phyloP scores from a whole-genome alignment of 2,888 invertebrate species.

The Drosophila subsilvestris region DNA sequence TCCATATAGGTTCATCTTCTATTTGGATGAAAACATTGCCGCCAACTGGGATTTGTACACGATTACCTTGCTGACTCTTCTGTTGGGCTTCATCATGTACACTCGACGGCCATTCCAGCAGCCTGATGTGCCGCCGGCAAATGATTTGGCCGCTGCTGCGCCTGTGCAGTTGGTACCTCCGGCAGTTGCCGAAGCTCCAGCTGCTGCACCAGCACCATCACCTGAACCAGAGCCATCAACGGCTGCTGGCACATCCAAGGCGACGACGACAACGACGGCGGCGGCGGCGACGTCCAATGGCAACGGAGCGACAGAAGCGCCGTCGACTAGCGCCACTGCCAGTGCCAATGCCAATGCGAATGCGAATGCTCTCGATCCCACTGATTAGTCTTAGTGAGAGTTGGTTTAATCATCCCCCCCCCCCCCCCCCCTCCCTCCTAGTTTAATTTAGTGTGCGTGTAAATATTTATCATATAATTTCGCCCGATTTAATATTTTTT shows the following conservation, averaged over 20 bases:
- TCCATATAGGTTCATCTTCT: slow-evolving; percentile 87
- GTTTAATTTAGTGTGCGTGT: slow-evolving; percentile 77
- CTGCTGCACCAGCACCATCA: slow-evolving; percentile 23
- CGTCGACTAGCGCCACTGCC: slow-evolving; percentile 50
- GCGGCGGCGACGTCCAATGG: slow-evolving; percentile 57
- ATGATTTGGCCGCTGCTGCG: slow-evolving; percentile 56
- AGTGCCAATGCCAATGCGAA: slow-evolving; percentile 60
- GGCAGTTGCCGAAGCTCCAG: slow-evolving; percentile 25
- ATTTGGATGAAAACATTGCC: slow-evolving; percentile 89
- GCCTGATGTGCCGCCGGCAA: slow-evolving; percentile 55
- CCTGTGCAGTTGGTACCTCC: slow-evolving; percentile 41
- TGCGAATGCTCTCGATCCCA: slow-evolving; percentile 67
- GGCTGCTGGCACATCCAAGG: slow-evolving; percentile 37
- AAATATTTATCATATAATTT: slow-evolving; percentile 78
- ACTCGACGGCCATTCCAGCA: slow-evolving; percentile 87
- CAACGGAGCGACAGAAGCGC: slow-evolving; percentile 36
- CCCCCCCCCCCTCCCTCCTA: slow-evolving; percentile 30
- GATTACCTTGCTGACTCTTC: slow-evolving; percentile 91
- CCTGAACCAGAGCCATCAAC: slow-evolving; percentile 32
- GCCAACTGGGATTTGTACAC: slow-evolving; percentile 98
- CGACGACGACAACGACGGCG: slow-evolving; percentile 72
- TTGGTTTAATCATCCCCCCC: slow-evolving; percentile 59
- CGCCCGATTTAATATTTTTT: slow-evolving; percentile 64
- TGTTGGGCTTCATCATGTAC: slow-evolving; percentile 93
- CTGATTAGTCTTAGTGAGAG: slow-evolving; percentile 72